Conservation (phyloP, 1,140 invertebrate genomes). For the Cyphomyrmex costatus region DNA sequence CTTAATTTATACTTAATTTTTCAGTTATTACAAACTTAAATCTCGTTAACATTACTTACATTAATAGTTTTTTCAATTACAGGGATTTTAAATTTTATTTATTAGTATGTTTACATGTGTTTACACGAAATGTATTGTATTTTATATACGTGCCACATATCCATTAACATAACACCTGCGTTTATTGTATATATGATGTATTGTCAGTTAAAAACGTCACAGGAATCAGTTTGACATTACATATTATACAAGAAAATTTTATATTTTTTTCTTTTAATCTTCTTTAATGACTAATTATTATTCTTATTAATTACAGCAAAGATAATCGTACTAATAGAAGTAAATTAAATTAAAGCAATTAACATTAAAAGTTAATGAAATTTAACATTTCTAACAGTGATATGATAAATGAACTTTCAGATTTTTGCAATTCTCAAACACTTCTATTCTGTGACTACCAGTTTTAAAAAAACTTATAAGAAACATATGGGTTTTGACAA, state of each 20-base stretch:
- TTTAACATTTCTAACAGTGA: too few relatives aligned
- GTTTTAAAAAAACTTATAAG: background rate
- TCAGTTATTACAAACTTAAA: too few relatives aligned
- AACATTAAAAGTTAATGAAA: too few relatives aligned
- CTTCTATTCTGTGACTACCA: background rate
- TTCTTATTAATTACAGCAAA: too few relatives aligned
- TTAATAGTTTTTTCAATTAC: too few relatives aligned
- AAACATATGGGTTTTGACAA: conserved; percentile 58
- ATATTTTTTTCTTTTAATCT: background rate
- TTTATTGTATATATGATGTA: conserved; percentile 24
- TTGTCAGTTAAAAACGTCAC: conserved; percentile 28
- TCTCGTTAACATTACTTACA: too few relatives aligned
- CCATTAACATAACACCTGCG: conserved; percentile 62
- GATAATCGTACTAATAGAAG: too few relatives aligned
- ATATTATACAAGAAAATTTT: conserved; percentile 9
- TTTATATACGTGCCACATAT: conserved; percentile 31
- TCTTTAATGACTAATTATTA: background rate
- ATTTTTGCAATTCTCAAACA: background rate
- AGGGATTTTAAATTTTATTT: too few relatives aligned
- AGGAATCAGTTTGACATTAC: background rate
- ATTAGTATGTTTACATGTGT: too few relatives aligned
- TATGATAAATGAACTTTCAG: too few relatives aligned
- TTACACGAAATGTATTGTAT: conserved; percentile 60
- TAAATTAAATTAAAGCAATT: too few relatives aligned
- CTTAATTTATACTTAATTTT: too few relatives aligned